Conservation (phyloP, 2,888 invertebrate genomes). For the Pristionchus exspectatus region DNA sequence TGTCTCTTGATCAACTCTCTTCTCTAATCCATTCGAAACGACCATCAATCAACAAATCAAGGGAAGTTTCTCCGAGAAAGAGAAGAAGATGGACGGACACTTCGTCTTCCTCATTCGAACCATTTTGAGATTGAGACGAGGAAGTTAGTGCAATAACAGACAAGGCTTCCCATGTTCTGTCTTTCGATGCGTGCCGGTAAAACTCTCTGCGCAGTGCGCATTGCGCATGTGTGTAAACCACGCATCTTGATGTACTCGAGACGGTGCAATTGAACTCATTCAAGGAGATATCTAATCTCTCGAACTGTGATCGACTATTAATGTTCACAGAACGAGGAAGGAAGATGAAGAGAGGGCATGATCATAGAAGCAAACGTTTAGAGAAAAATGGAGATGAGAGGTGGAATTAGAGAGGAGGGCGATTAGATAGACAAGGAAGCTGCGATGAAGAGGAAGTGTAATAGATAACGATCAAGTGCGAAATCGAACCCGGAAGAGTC, state of each 20-base stretch:
- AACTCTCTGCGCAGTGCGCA: no score
- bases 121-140: background rate
- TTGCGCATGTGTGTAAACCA: background rate
- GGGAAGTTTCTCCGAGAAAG: background rate
- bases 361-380: background rate
- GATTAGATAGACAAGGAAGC: slow-evolving; percentile 22
- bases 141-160: background rate
- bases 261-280: background rate
- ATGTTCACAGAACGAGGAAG: background rate
- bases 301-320: background rate
- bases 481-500: slow-evolving; percentile 21
- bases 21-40: slow-evolving; percentile 26
- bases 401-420: slow-evolving; percentile 19
- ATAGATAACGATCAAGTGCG: background rate
- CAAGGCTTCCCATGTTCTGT: no score
- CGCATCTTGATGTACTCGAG: background rate
- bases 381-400: background rate
- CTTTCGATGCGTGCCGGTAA: no score
- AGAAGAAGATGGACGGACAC: background rate
- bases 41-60: slow-evolving; percentile 27
- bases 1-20: background rate
- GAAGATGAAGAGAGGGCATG: background rate
- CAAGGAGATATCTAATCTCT: background rate
- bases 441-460: slow-evolving; percentile 6
- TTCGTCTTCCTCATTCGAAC: background rate